Conservation (phyloP, 2,113 vertebrate genomes). For the Takifugu flavidus region DNA sequence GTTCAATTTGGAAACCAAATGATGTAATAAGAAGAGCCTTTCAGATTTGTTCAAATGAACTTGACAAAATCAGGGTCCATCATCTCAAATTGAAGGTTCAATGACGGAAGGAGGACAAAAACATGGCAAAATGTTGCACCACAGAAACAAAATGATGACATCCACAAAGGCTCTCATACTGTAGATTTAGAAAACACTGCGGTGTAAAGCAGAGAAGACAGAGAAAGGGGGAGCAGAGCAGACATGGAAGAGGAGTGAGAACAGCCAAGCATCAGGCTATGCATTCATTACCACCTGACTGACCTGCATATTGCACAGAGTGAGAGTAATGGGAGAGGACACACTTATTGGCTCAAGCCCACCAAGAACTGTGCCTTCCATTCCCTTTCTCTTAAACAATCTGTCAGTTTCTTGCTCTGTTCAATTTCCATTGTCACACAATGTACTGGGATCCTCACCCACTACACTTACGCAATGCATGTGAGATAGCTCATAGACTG, state of each 20-base stretch:
- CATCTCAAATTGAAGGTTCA: slow-evolving; percentile 12
- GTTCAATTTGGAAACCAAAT: not conserved
- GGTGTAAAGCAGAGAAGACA: slow-evolving; percentile 8
- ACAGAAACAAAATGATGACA: too few species aligned
- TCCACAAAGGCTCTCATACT: not conserved
- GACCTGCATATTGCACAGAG: slow-evolving; percentile 59
- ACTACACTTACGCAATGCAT: slow-evolving; percentile 7
- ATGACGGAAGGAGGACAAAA: slow-evolving; percentile 9
- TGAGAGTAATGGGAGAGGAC: slow-evolving; percentile 69
- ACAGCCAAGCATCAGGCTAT: slow-evolving; percentile 58
- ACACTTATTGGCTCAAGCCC: slow-evolving; percentile 57
- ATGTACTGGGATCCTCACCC: slow-evolving; percentile 10
- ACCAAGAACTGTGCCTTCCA: slow-evolving; percentile 57
- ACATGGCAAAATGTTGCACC: not conserved
- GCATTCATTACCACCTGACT: slow-evolving; percentile 69
- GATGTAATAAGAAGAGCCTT: slow-evolving; percentile 15
- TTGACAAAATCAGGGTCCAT: slow-evolving; percentile 4
- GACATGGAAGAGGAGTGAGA: slow-evolving; percentile 35
- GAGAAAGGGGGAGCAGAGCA: slow-evolving; percentile 18
- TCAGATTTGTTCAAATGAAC: slow-evolving; percentile 14
- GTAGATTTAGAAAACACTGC: slow-evolving; percentile 7
- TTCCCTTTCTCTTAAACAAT: slow-evolving; percentile 40
- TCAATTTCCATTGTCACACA: slow-evolving; percentile 37
- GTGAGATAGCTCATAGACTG: not conserved
- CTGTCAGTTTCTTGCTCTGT: slow-evolving; percentile 30